Conservation (phyloP, 2,888 invertebrate species). For the Pterostichus madidus region DNA sequence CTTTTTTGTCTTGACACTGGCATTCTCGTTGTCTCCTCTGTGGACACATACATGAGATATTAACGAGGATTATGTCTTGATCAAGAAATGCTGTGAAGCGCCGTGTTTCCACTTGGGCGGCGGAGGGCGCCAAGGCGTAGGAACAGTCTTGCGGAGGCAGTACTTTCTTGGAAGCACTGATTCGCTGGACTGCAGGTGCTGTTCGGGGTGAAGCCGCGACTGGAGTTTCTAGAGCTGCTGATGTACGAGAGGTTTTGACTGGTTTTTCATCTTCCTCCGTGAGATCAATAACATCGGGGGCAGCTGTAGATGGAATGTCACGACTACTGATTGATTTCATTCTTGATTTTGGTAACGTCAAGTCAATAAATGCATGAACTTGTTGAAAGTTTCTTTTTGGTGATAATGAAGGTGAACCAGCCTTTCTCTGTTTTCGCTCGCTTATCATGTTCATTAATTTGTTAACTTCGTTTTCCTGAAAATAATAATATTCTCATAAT, state of each 20-base stretch:
- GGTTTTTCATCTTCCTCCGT: conserved; percentile 51
- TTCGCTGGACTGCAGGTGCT: conserved; percentile 21
- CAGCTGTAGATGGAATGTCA: not conserved
- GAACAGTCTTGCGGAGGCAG: conserved; percentile 13
- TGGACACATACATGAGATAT: conserved; percentile 33
- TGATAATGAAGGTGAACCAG: not conserved
- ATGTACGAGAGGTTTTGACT: not conserved
- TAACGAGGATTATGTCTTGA: conserved; percentile 23
- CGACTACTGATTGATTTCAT: not conserved
- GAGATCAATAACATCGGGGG: conserved; percentile 34
- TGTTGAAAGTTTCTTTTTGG: conserved; percentile 6
- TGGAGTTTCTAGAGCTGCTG: conserved; percentile 14
- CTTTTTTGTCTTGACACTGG: conserved; percentile 22
- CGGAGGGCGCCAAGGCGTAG: conserved; percentile 8
- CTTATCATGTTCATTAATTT: conserved; percentile 53
- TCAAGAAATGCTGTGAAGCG: conserved; percentile 8
- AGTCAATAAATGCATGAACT: conserved; percentile 44
- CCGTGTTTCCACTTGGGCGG: not conserved
- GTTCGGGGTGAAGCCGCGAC: not conserved
- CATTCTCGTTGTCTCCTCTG: not conserved
- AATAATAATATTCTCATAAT: not conserved
- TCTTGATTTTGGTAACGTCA: conserved; percentile 27
- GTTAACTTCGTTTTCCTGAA: conserved; percentile 47
- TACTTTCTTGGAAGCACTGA: not conserved
- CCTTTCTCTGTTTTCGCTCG: conserved; percentile 31